A percentile compares a stretch with the other conserved stretches of the same genome.
Evolutionary conservation across 2,797 vertebrate species (phyloP).

Genomic region (Adrianichthys oophorus): DNA sequence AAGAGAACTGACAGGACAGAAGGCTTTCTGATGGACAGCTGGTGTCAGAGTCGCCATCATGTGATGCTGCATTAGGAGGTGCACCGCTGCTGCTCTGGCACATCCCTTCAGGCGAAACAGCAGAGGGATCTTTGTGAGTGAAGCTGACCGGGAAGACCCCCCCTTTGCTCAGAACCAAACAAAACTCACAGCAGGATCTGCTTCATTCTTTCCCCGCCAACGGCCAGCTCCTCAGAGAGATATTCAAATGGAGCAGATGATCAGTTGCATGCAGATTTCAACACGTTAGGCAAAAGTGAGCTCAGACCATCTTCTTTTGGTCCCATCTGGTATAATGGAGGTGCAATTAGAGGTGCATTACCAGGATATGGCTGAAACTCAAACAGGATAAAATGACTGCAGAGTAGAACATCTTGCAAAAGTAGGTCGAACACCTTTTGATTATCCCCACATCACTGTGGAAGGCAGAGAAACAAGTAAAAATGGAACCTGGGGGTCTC

Average conservation of each 20-base stretch:
- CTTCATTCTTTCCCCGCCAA: not conserved
- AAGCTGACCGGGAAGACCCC: conserved; percentile 37
- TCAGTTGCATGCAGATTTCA: not conserved
- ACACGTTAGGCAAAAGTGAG: conserved; percentile 7
- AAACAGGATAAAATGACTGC: conserved; percentile 22
- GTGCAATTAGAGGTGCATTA: conserved; percentile 39
- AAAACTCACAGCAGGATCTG: not conserved
- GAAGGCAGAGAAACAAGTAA: conserved; percentile 2
- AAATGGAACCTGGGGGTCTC: not conserved
- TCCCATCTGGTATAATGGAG: conserved; percentile 21
- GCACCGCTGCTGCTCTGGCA: conserved; percentile 20
- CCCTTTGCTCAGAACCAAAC: conserved; percentile 1
- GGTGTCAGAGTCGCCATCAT: conserved; percentile 18
- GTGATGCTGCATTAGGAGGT: conserved; percentile 15
- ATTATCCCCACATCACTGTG: conserved; percentile 7
- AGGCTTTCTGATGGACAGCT: conserved; percentile 34
- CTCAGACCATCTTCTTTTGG: not conserved
- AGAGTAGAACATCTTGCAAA: conserved; percentile 21
- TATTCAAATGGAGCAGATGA: not conserved
- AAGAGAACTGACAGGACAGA: conserved; percentile 32
- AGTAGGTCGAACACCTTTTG: conserved; percentile 10
- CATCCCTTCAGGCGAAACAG: conserved; percentile 33
- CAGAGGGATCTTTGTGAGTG: conserved; percentile 13
- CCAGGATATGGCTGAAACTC: conserved; percentile 26
- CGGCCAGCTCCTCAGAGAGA: not conserved